A percentile compares a stretch with the other conserved stretches of the same genome.
phyloP scores from a whole-genome alignment of 2,113 vertebrate species.

The Pelodiscus sinensis region DNA sequence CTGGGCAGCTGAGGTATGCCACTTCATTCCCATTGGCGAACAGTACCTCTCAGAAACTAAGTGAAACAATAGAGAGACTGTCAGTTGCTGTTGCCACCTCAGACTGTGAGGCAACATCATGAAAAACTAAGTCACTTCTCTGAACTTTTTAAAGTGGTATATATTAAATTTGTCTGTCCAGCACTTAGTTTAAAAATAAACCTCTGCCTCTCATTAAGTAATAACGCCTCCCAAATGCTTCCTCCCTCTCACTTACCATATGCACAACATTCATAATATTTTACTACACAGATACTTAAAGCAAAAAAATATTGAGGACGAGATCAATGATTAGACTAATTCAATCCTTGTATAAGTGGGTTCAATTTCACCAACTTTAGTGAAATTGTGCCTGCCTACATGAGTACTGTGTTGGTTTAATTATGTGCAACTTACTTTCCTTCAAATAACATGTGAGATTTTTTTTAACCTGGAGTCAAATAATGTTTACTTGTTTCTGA shows the following conservation, averaged over 20 bases:
- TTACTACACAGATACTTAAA: not conserved
- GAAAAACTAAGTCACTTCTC: constrained; percentile 58
- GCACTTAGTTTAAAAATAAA: not conserved
- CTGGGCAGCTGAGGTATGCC: constrained; percentile 39
- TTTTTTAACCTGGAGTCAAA: not conserved
- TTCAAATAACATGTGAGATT: not conserved
- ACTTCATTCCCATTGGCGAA: constrained; percentile 61
- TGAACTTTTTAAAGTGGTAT: not conserved
- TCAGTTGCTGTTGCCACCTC: constrained; percentile 65
- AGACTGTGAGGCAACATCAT: constrained; percentile 48
- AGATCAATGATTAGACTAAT: not conserved
- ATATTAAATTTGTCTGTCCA: not conserved
- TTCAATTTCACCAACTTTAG: not conserved
- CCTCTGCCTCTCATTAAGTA: not conserved
- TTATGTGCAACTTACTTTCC: not conserved
- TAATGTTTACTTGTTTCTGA: not conserved
- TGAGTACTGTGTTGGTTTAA: not conserved
- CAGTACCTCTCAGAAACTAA: constrained; percentile 54
- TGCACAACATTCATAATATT: not conserved
- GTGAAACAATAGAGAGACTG: constrained; percentile 65
- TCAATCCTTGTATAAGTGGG: not conserved
- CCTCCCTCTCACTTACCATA: not conserved
- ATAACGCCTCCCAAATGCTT: not conserved
- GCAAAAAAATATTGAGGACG: not conserved
- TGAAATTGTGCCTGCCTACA: not conserved